Evolutionary conservation across 2,888 invertebrate species (phyloP).

Genomic region (Hermodice carunculata): DNA sequence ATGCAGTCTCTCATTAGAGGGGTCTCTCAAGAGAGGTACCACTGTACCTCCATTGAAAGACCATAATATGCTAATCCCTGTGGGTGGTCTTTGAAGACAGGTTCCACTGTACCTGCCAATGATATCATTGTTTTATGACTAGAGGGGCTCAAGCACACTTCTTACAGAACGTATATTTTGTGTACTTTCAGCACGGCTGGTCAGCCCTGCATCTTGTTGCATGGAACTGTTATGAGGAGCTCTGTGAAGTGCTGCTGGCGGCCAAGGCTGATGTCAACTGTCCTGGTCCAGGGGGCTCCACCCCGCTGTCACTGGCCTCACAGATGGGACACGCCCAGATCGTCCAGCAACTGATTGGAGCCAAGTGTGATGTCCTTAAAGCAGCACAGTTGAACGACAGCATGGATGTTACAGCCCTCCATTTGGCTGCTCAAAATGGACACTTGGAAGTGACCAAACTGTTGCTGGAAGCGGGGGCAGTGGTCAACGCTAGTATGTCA

Average conservation of each 20-base stretch:
- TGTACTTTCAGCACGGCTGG: conserved; percentile 37
- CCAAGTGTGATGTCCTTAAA: conserved; percentile 16
- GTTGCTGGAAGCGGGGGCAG: conserved; percentile 23
- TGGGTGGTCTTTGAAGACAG: too few relatives aligned
- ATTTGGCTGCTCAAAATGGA: conserved; percentile 32
- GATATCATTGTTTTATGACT: too few relatives aligned
- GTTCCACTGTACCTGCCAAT: too few relatives aligned
- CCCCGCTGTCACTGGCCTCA: conserved; percentile 26
- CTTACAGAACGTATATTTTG: too few relatives aligned
- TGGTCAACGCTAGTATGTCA: conserved; percentile 24
- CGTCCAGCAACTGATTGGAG: conserved; percentile 9
- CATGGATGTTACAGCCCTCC: conserved; percentile 28
- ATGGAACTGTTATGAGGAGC: conserved; percentile 25
- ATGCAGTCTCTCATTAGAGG: too few relatives aligned
- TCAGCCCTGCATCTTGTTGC: conserved; percentile 22
- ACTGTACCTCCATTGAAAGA: too few relatives aligned
- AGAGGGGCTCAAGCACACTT: too few relatives aligned
- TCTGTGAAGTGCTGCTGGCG: conserved; percentile 4
- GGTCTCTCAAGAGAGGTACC: too few relatives aligned
- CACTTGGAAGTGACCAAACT: conserved; percentile 14
- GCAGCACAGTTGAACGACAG: conserved; percentile 18
- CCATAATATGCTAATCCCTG: too few relatives aligned
- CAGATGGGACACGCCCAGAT: conserved; percentile 22
- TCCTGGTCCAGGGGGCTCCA: conserved; percentile 23
- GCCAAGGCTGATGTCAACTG: conserved; percentile 15